A percentile compares a stretch with the other conserved stretches of the same genome.
Conservation (phyloP, 2,797 vertebrate species). For the Salarias fasciatus region DNA sequence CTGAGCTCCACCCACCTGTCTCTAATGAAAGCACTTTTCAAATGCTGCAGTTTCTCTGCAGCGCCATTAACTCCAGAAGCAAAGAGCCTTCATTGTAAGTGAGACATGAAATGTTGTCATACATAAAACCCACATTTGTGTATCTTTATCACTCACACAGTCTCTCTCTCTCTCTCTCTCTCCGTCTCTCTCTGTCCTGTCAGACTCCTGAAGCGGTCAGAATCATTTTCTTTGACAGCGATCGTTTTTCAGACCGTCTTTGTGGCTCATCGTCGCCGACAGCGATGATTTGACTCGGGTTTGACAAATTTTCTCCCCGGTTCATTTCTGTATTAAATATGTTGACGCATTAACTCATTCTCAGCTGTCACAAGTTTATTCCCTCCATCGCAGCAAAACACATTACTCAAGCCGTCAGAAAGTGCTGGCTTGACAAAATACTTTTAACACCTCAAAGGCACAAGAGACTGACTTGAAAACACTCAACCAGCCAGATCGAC, state of each 20-base stretch:
- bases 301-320: constrained; percentile 8
- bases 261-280: constrained; percentile 9
- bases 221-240: background rate
- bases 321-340: constrained; percentile 1
- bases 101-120: constrained; percentile 2
- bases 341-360: background rate
- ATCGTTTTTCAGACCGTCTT: constrained; percentile 1
- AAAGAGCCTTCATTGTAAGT: constrained; percentile 9
- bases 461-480: too few relatives aligned
- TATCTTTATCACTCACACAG: constrained; percentile 9
- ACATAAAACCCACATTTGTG: constrained; percentile 14
- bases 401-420: constrained; percentile 8
- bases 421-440: constrained; percentile 1
- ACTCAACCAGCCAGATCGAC: too few relatives aligned
- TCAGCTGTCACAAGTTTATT: constrained; percentile 1
- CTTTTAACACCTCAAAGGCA: background rate
- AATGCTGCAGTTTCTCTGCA: too few relatives aligned
- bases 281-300: constrained; percentile 4
- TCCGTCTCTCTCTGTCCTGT: constrained; percentile 2
- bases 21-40: too few relatives aligned
- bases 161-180: constrained; percentile 13
- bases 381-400: constrained; percentile 8
- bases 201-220: background rate
- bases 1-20: too few relatives aligned
- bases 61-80: background rate